phyloP scores from a whole-genome alignment of 2,113 vertebrate genomes.

The Cyanocitta stelleri region DNA sequence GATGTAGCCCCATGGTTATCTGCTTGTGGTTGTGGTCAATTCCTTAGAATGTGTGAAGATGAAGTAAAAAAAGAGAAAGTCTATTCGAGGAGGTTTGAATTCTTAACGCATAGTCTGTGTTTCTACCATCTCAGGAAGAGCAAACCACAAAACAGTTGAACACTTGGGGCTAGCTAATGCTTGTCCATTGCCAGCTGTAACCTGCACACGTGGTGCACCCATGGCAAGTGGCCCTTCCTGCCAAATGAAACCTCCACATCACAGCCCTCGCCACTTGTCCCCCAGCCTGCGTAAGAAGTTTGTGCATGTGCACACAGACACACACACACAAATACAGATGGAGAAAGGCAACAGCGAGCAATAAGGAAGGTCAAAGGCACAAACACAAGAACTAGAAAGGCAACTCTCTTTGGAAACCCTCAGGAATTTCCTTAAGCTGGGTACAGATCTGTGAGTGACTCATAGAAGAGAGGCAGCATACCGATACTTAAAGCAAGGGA shows the following conservation, averaged over 20 bases:
- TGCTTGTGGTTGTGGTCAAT: background rate
- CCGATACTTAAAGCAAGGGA: background rate
- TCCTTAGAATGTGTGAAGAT: background rate
- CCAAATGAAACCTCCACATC: background rate
- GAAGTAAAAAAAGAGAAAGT: background rate
- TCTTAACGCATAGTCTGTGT: background rate
- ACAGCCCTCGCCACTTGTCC: background rate
- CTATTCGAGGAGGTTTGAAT: background rate
- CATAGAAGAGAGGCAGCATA: background rate
- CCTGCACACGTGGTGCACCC: background rate
- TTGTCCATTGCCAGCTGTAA: background rate
- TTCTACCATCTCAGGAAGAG: background rate
- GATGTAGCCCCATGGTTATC: background rate
- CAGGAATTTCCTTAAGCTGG: background rate
- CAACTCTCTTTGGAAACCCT: background rate
- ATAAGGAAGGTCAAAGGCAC: background rate
- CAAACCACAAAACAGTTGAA: background rate
- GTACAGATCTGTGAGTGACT: background rate
- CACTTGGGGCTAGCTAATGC: no score
- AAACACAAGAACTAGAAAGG: background rate
- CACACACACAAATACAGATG: background rate
- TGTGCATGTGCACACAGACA: rapidly evolving
- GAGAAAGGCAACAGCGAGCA: background rate
- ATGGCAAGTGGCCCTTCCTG: background rate
- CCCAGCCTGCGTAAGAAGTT: no score